Evolutionary conservation across 2,113 vertebrate species (phyloP), one percentile per base, ranked within the genome.

Genomic region (Malurus cyaneus): DNA sequence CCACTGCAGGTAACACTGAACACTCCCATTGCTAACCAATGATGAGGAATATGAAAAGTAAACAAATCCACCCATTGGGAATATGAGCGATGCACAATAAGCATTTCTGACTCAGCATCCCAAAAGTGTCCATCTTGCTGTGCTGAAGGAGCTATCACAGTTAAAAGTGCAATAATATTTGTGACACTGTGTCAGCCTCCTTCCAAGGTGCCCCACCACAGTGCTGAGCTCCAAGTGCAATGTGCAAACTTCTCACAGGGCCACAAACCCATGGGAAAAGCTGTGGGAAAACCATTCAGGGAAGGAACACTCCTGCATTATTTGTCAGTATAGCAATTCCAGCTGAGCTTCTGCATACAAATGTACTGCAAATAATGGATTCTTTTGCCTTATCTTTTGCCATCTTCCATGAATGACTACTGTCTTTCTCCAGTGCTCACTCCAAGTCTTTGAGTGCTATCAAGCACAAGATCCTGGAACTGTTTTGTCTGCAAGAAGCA

Each of bases 11-110:
- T 26, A 84, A 65, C 23, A 36, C 18, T 47, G 36, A 79, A 59
- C 0, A 0, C 28, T 69, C n/a, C 41, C 41, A n/a, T 32, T 6
- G 23, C 14, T 52, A 79, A n/a, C 5, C 8, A 21, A 4, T 3
- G 8, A 50, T 14, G 18, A 25, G 14, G 50, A 94, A 71, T 18
- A 60, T 2, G 11, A 79, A 72, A 71, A 80, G 56, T 16, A 80
- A 92, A 80, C 8, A 44, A 72, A 80, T 42, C 23, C 49, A 34
- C 6, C 44, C 0, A 0, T 24, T 2, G 0, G 62, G 70, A 76
- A 85, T 52, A 50, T 0, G 1, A 82, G 36, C 28, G 85, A n/a
- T 25, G 26, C 6, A 23, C 8, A 76, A 65, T 20, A 34, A 71
- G 20, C 49, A 17, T 57, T 72, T 89, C 57, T 69, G 34, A 82